Conservation (phyloP, 1,140 invertebrate genomes). For the Drosophila subpulchrella region DNA sequence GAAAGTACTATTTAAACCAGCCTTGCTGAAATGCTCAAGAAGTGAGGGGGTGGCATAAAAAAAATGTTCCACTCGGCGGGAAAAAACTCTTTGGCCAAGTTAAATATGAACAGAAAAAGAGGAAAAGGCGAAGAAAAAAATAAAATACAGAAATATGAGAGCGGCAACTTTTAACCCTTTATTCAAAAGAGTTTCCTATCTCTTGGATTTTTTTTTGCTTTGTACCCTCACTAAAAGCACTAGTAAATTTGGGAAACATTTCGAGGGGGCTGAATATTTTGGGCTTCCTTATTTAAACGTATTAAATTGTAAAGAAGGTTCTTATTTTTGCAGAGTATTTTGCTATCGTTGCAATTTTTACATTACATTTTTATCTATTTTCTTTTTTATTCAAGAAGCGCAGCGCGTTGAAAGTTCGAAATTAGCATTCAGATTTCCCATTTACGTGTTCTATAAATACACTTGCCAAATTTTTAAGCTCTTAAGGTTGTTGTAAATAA, state of each 20-base stretch:
- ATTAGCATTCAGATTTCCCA: conserved; percentile 47
- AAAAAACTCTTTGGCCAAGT: conserved; percentile 36
- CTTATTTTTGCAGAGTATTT: conserved; percentile 21
- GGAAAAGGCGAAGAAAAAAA: conserved; percentile 20
- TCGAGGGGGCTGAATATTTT: not conserved
- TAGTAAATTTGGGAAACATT: conserved; percentile 21
- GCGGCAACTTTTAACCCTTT: conserved; percentile 71
- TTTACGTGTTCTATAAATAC: conserved; percentile 17
- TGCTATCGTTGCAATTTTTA: not conserved
- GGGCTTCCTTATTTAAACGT: conserved; percentile 1
- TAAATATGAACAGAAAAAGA: conserved; percentile 44
- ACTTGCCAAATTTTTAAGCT: not conserved
- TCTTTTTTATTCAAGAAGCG: conserved; percentile 40
- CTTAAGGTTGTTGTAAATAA: not conserved
- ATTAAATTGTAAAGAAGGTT: conserved; percentile 3
- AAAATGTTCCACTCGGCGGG: conserved; percentile 24
- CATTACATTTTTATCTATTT: conserved; percentile 1
- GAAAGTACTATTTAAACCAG: conserved; percentile 76
- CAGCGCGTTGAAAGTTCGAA: conserved; percentile 63
- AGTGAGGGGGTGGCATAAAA: conserved; percentile 9
- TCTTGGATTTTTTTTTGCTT: conserved; percentile 35
- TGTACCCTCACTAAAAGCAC: conserved; percentile 4
- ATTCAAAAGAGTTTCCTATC: conserved; percentile 52
- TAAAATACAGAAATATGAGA: conserved; percentile 35
- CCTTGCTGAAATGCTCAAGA: conserved; percentile 50